Evolutionary conservation across 2,888 invertebrate species (phyloP).

Genomic region (Drosophila koepferae): DNA sequence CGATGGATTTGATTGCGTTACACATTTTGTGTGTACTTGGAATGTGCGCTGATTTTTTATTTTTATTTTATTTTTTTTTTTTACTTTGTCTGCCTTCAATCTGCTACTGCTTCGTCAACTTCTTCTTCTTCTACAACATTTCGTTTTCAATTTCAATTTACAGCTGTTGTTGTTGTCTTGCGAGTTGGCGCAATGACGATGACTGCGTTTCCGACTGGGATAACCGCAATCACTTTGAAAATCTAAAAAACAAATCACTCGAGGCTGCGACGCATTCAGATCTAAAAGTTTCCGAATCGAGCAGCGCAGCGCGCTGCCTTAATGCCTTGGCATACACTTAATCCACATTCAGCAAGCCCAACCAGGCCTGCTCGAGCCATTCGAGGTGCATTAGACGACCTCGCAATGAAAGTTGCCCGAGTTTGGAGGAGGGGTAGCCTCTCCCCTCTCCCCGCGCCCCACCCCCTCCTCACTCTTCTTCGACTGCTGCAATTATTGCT

Average conservation of each 20-base stretch:
- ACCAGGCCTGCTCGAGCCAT: slow-evolving; percentile 4
- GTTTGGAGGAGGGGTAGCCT: too few relatives aligned
- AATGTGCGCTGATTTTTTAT: slow-evolving; percentile 79
- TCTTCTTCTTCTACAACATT: background rate
- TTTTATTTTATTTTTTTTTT: slow-evolving; percentile 33
- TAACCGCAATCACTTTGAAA: slow-evolving; percentile 74
- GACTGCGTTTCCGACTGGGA: slow-evolving; percentile 52
- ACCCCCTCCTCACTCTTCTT: background rate
- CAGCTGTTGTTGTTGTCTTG: slow-evolving; percentile 26
- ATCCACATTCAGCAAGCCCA: slow-evolving; percentile 68
- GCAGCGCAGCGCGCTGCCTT: slow-evolving; percentile 41
- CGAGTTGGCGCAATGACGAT: slow-evolving; percentile 48
- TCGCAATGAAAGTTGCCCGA: slow-evolving; percentile 71
- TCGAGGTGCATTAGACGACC: slow-evolving; percentile 31
- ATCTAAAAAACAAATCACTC: slow-evolving; percentile 80
- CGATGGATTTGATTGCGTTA: slow-evolving; percentile 81
- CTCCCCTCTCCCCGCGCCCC: background rate
- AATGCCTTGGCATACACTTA: slow-evolving; percentile 77
- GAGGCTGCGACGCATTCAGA: slow-evolving; percentile 63
- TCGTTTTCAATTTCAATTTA: slow-evolving; percentile 46
- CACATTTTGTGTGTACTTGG: slow-evolving; percentile 74
- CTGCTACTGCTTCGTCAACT: background rate
- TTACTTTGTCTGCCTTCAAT: slow-evolving; percentile 8
- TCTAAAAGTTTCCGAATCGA: slow-evolving; percentile 11
- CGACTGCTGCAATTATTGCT: slow-evolving; percentile 66